Evolutionary conservation across 1,140 invertebrate genomes (phyloP).

Genomic region (Eriosoma lanigerum): DNA sequence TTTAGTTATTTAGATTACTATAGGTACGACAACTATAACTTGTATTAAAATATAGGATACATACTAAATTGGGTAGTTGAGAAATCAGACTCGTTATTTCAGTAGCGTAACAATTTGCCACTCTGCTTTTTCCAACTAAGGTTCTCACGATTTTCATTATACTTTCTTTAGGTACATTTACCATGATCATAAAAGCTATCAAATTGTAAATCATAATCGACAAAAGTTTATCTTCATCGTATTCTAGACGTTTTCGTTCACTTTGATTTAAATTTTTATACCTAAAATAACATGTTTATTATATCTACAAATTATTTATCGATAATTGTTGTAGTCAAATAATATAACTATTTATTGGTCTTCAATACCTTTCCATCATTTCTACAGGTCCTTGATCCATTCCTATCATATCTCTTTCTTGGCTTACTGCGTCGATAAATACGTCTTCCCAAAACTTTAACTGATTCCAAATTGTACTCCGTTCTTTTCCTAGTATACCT

Average conservation of each 20-base stretch:
- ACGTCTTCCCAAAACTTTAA: slow-evolving; percentile 99
- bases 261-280: slow-evolving; percentile 92
- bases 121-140: slow-evolving; percentile 95
- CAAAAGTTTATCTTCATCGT: slow-evolving; percentile 95
- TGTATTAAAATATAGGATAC: slow-evolving; percentile 55
- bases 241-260: slow-evolving; percentile 92
- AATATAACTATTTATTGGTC: background rate
- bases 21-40: no score
- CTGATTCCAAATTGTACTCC: slow-evolving; percentile 95
- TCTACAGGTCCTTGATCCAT: slow-evolving; percentile 99
- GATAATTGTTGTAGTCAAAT: background rate
- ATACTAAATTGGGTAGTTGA: slow-evolving; percentile 90
- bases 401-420: slow-evolving; percentile 98
- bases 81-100: slow-evolving; percentile 96
- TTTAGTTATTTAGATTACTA: no score
- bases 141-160: slow-evolving; percentile 90
- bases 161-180: slow-evolving; percentile 83
- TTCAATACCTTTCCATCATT: slow-evolving; percentile 92
- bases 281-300: slow-evolving; percentile 57
- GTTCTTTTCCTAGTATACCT: slow-evolving; percentile 67
- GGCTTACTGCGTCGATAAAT: slow-evolving; percentile 97
- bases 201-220: slow-evolving; percentile 96
- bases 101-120: slow-evolving; percentile 94
- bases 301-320: background rate
- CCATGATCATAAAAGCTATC: slow-evolving; percentile 94